A percentile compares a stretch with the other conserved stretches of the same genome.
Evolutionary conservation across 2,888 invertebrate genomes (phyloP).

Genomic region (Axea sp.): DNA sequence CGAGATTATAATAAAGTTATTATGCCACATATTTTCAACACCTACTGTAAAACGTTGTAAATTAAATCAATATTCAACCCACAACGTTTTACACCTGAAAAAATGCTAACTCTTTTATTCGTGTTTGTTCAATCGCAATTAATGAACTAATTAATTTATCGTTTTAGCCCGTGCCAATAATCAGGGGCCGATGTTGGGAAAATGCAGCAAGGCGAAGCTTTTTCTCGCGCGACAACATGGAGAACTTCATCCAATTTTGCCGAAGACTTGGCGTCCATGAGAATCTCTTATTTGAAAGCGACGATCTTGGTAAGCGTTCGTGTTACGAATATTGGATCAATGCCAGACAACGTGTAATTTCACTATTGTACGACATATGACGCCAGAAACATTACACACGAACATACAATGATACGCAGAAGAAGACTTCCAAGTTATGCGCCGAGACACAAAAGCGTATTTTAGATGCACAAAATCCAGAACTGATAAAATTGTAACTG

Average conservation of each 20-base stretch:
- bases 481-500: too few species aligned
- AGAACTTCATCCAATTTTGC: constrained; percentile 93
- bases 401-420: not conserved
- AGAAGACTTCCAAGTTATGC: too few species aligned
- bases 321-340: constrained; percentile 35
- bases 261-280: constrained; percentile 91
- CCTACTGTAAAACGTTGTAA: too few species aligned
- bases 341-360: constrained; percentile 39
- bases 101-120: too few species aligned
- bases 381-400: constrained; percentile 18
- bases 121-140: too few species aligned
- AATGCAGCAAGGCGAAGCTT: constrained; percentile 91
- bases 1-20: too few species aligned
- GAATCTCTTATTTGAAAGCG: constrained; percentile 93
- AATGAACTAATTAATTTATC: constrained; percentile 4
- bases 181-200: constrained; percentile 89
- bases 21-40: too few species aligned
- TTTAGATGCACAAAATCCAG: too few species aligned
- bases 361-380: constrained; percentile 22
- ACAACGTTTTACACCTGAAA: too few species aligned
- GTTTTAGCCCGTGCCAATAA: constrained; percentile 85
- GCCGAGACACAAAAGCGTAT: too few species aligned
- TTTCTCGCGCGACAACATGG: constrained; percentile 93
- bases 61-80: too few species aligned
- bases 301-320: constrained; percentile 86